Evolutionary conservation across 2,797 vertebrate genomes (phyloP), one percentile per base, ranked within the genome.

Genomic region (Morus bassanus): DNA sequence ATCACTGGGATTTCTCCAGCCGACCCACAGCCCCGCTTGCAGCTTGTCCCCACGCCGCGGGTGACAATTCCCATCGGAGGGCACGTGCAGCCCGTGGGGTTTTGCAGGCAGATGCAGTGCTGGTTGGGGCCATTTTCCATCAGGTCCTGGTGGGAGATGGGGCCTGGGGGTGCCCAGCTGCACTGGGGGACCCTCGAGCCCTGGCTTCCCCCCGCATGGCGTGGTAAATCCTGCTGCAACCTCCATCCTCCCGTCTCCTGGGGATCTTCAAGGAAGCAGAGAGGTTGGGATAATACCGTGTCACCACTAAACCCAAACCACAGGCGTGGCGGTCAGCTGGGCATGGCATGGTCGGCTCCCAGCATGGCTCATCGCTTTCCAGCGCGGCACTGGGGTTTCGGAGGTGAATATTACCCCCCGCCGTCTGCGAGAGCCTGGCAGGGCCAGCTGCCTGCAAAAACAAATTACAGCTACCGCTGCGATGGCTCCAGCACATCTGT

Each of bases 131-230:
- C 28, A 7, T 46, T 77, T 76, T 41, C 80, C 37, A 12, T 8
- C 27, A 24, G 17, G 35, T 30, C 59, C 56, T 74, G 41, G 23
- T 13, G 23, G 37, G 14, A 56, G 13, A 64, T 4, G 39, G 21
- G 18, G 28, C 7, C 28, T 5, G 50, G 27, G 18, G 33, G 41
- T 76, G 25, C 59, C 27, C 27, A 18, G 9, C 25, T 0, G 1
- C 37, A 11, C 6, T 1, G 1, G 23, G 8, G 5, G 22, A 24
- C 18, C 51, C 41, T 19, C 4, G 0, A 13, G 4, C 7, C 31
- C 76, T 9, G 8, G 1, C 41, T 37, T 25, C 14, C 35, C 27
- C 43, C 14, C 1, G 0, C 19, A 7, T 1, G 2, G 10, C 0
- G 0, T 1, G 23, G 12, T 22, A 35, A 68, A 48, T 33, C 43